phyloP scores from a whole-genome alignment of 2,113 vertebrate genomes.

The Corythaixoides concolor region DNA sequence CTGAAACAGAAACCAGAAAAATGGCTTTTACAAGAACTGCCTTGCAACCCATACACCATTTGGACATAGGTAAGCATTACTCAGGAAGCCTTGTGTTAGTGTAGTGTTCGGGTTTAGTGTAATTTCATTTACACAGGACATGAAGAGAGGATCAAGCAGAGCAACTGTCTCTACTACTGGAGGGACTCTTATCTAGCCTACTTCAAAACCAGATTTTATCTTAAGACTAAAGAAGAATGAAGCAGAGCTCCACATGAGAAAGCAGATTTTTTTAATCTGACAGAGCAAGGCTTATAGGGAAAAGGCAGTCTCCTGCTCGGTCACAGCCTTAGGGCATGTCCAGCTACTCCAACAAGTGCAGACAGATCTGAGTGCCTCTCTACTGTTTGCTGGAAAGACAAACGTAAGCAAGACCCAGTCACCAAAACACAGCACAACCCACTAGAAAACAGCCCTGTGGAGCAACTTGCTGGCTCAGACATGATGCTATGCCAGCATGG shows the following conservation, averaged over 20 bases:
- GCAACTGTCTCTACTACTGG: neutral
- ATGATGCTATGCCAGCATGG: neutral
- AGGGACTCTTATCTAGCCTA: neutral
- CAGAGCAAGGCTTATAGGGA: neutral
- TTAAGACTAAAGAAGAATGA: neutral
- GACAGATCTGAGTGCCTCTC: neutral
- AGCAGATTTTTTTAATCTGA: neutral
- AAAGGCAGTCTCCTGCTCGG: neutral
- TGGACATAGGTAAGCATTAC: neutral
- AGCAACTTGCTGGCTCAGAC: neutral
- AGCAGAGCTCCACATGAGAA: neutral
- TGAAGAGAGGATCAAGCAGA: neutral
- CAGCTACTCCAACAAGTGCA: neutral
- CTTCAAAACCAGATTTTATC: neutral
- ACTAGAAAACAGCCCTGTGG: neutral
- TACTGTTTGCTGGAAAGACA: neutral
- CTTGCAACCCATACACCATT: neutral
- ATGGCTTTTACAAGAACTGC: neutral
- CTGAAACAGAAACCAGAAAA: neutral
- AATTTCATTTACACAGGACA: neutral
- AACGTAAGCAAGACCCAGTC: neutral
- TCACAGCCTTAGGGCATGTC: neutral
- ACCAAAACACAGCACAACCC: neutral
- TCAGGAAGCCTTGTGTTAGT: neutral
- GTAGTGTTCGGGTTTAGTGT: neutral